A percentile compares a stretch with the other conserved stretches of the same genome.
phyloP scores from a whole-genome alignment of 92 coral and sea anemone genomes.

The Bergia puertoricense region DNA sequence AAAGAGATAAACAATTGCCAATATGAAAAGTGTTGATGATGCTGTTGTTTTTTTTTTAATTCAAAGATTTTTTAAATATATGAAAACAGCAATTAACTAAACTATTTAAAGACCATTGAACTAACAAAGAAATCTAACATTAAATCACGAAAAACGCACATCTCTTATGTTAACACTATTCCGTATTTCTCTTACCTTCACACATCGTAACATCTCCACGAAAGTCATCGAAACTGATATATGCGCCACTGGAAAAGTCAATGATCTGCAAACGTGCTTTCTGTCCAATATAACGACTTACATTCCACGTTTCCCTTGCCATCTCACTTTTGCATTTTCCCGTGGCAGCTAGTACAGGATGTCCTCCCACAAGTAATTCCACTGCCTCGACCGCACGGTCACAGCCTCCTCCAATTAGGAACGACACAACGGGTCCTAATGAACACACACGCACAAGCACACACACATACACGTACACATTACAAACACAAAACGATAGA shows the following conservation, averaged over 20 bases:
- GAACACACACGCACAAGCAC: neutral
- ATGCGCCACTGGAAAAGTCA: constrained; percentile 11
- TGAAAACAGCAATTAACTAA: too few species aligned
- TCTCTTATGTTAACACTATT: too few species aligned
- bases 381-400: neutral
- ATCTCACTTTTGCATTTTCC: constrained; percentile 3
- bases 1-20: too few species aligned
- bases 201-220: neutral
- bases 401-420: constrained; percentile 29
- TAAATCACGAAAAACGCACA: neutral
- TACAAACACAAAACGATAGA: too few species aligned
- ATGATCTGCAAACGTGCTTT: neutral
- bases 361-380: neutral
- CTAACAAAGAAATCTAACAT: neutral
- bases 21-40: too few species aligned
- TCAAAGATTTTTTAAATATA: too few species aligned
- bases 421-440: neutral
- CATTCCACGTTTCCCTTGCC: constrained; percentile 2
- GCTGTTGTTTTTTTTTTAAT: too few species aligned
- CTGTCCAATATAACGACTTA: neutral
- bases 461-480: neutral
- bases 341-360: neutral
- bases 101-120: too few species aligned
- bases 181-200: constrained; percentile 3
- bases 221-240: constrained; percentile 13